These are phyloP conservation scores for Prunella strophiata DNA, from an alignment of 2,797 vertebrate genomes.

Conservation along the genomic window DNA sequence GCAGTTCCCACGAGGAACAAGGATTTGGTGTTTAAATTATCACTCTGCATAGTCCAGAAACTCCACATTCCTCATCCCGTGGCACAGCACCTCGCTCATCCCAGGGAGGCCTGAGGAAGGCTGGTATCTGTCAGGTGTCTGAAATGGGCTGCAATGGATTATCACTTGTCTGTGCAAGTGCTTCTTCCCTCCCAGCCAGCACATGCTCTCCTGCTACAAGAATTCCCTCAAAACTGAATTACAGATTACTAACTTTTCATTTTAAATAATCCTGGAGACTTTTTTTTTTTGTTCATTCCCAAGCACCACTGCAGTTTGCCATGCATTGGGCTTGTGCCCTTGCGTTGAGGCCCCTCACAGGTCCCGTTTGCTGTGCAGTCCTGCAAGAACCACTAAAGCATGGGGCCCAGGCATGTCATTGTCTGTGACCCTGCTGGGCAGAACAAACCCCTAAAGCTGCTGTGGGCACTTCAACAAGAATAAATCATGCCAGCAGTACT, in stretches of 20 bases:
- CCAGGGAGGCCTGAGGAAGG: not conserved
- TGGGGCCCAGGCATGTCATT: fast-evolving
- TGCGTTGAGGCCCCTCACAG: fast-evolving
- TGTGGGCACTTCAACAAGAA: not conserved
- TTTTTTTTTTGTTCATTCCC: not conserved
- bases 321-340: not conserved
- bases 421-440: not conserved
- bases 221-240: not conserved
- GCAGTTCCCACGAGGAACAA: not conserved
- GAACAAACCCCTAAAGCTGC: not conserved
- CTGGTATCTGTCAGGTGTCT: not conserved
- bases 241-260: not conserved
- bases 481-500: not conserved
- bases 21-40: not conserved
- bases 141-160: not conserved
- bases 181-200: not conserved
- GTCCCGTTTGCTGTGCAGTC: not conserved
- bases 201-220: not conserved
- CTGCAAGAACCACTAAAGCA: not conserved
- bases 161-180: not conserved
- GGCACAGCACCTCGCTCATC: fast-evolving
- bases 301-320: not conserved
- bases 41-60: not conserved
- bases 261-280: not conserved
- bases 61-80: not conserved